Base-by-base conservation (phyloP, 2,888 invertebrate genomes). In the Allygus modestus region DNA sequence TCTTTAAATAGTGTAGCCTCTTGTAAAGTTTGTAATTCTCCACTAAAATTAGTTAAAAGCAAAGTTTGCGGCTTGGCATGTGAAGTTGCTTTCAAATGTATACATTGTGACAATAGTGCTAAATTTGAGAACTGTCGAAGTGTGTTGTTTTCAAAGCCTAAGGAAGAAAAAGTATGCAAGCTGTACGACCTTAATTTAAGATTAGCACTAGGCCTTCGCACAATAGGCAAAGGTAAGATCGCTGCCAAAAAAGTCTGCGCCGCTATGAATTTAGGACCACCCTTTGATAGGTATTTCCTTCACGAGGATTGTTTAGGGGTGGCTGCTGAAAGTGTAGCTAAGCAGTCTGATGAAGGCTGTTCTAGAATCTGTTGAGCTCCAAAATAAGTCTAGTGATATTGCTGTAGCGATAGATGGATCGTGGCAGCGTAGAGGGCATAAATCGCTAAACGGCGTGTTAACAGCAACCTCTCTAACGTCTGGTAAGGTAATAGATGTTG, bases 381-480 rank as follows among this genome's bases (percentile, higher is more conserved):
- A 61, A 33, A 65, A 79, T 11, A 79, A 79, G 15, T 58, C n/a
- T 43, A 79, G 65, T 9, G 79, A 84, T 54, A 84, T 84, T 31
- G 58, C 77, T 26, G 81, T 81, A 33, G 71, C 81, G n/a, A 61
- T 84, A 43, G 85, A 86, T 86, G 85, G 87, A 43, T 61, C 84
- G 17, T 86, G 86, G 86, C 85, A 86, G 41, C 84, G 84, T 65
- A 69, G 82, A 43, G 86, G 86, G 9, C 85, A 85, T n/a, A 73
- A 58, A 9, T 86, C 86, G 5, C 75, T 84, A 20, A 85, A 84
- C 73, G 86, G 86, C 69, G 84, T 86, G 17, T 58, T 86, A 23
- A 51, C 85, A 20, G 85, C 83, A 20, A 86, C 86, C 1, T 83
- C 86, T 73, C 71, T 86, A 7, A 43, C 54, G 31, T 84, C 84